Conservation (phyloP, 2,113 vertebrate species). For the Mystacornis crossleyi region DNA sequence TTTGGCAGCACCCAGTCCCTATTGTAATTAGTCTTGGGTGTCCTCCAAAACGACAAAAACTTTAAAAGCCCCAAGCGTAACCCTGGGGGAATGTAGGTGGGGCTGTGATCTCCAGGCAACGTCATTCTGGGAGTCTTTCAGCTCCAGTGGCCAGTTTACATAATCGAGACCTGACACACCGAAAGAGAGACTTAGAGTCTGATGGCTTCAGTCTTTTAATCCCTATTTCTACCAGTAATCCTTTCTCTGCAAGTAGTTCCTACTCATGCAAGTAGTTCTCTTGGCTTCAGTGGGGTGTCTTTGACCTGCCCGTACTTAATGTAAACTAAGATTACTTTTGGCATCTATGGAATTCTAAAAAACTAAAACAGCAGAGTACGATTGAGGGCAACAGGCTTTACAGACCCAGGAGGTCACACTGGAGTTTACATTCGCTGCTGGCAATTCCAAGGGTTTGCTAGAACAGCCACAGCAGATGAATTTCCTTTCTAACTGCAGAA, state of each 20-base stretch:
- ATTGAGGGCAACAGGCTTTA: neutral
- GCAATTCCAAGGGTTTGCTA: neutral
- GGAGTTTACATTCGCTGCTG: neutral
- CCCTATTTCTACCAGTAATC: neutral
- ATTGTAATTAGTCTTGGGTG: neutral
- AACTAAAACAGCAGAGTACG: neutral
- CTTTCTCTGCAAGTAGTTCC: neutral
- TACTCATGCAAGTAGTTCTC: neutral
- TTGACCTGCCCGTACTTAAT: neutral
- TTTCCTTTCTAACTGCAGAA: neutral
- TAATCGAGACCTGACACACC: neutral
- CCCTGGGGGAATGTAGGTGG: neutral
- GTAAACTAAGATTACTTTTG: constrained; percentile 28
- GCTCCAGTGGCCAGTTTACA: neutral
- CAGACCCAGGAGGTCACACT: neutral
- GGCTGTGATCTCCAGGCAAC: neutral
- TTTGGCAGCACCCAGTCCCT: neutral
- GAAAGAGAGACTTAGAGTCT: neutral
- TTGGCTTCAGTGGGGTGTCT: neutral
- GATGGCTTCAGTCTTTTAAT: neutral
- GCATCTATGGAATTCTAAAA: constrained; percentile 22
- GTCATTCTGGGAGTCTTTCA: neutral
- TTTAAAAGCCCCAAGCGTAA: neutral
- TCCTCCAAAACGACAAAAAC: neutral
- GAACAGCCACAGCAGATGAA: neutral